Evolutionary conservation across 2,797 vertebrate genomes (phyloP).

Genomic region (Momotus momota): DNA sequence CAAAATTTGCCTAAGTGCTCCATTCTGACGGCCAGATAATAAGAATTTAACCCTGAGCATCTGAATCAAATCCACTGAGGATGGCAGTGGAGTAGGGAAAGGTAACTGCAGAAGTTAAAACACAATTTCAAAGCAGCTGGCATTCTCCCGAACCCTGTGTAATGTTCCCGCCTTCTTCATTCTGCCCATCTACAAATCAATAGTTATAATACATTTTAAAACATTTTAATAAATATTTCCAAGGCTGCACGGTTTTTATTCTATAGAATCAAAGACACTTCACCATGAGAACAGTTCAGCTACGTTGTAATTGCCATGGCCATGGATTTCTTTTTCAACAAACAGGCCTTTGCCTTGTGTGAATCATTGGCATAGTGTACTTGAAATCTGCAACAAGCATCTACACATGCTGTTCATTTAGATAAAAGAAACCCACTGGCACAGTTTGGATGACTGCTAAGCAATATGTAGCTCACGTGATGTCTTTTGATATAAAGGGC

Average conservation of each 20-base stretch:
- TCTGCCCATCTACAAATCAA: slow-evolving; percentile 47
- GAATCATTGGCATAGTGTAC: slow-evolving; percentile 22
- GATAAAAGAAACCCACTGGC: slow-evolving; percentile 65
- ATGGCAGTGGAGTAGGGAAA: not conserved
- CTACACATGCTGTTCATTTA: slow-evolving; percentile 54
- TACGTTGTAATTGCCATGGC: slow-evolving; percentile 50
- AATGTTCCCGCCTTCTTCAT: slow-evolving; percentile 17
- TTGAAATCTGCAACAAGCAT: slow-evolving; percentile 42
- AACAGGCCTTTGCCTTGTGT: slow-evolving; percentile 44
- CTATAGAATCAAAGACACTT: slow-evolving; percentile 62
- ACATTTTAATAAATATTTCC: slow-evolving; percentile 62
- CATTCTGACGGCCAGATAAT: not conserved
- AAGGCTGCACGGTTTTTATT: slow-evolving; percentile 57
- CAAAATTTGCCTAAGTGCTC: not conserved
- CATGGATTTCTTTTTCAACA: slow-evolving; percentile 43
- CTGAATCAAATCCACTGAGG: not conserved
- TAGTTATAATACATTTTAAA: slow-evolving; percentile 39
- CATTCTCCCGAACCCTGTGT: not conserved
- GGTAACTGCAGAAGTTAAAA: slow-evolving; percentile 10
- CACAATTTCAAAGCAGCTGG: not conserved
- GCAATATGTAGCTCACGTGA: slow-evolving; percentile 39
- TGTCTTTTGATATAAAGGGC: slow-evolving; percentile 19
- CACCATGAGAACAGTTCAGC: slow-evolving; percentile 43
- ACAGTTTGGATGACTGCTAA: slow-evolving; percentile 39
- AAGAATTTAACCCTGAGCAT: not conserved